Percentiles rank a stretch among this genome's conserved stretches.
phyloP scores from a whole-genome alignment of 2,888 invertebrate genomes.

The Diabrotica balteata region DNA sequence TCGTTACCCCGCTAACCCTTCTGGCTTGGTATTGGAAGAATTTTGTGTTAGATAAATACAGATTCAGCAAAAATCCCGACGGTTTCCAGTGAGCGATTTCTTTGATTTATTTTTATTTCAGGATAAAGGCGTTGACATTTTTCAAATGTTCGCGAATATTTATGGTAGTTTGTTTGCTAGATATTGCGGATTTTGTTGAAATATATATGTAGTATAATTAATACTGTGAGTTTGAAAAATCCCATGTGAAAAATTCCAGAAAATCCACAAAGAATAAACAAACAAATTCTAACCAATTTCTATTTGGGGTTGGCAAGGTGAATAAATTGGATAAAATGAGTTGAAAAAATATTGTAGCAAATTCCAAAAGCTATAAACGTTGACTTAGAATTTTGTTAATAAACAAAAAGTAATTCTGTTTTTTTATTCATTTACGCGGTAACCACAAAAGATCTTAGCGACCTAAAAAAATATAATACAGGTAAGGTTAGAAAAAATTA shows the following conservation, averaged over 20 bases:
- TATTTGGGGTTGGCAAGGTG: no score
- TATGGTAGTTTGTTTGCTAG: constrained; percentile 29
- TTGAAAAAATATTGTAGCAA: no score
- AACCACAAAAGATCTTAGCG: no score
- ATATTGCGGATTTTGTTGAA: constrained; percentile 25
- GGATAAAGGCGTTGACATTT: constrained; percentile 35
- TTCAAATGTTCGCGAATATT: constrained; percentile 31
- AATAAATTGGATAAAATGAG: no score
- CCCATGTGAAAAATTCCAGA: constrained; percentile 13
- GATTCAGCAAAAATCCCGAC: constrained; percentile 31
- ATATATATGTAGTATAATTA: constrained; percentile 26
- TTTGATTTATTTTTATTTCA: constrained; percentile 34
- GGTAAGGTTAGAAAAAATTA: no score
- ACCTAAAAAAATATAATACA: no score
- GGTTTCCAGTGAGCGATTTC: constrained; percentile 28
- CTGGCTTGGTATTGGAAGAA: constrained; percentile 14
- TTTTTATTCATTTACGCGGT: no score
- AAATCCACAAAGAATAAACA: constrained; percentile 13
- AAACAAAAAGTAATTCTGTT: no score
- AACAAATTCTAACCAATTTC: background rate
- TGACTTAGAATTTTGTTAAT: no score
- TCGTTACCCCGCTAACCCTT: background rate
- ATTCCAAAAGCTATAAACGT: no score
- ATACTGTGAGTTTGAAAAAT: constrained; percentile 19
- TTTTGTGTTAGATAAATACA: constrained; percentile 30